phyloP scores from a whole-genome alignment of 2,888 invertebrate genomes.

The Athripsodes cinereus region DNA sequence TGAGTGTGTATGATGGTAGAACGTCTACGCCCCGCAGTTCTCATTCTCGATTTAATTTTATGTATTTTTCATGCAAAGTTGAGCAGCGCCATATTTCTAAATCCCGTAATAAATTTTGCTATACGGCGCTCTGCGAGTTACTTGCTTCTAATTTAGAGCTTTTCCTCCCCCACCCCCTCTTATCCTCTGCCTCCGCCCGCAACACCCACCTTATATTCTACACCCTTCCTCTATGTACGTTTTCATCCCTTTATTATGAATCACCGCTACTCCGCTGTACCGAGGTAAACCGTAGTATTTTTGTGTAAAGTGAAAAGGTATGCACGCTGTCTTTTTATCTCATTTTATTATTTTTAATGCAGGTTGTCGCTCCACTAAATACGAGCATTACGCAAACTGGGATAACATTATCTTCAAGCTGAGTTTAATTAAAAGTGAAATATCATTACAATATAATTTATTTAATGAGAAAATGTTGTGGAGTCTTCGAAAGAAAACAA shows the following conservation, averaged over 20 bases:
- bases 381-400: too few relatives aligned
- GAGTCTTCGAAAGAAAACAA: too few relatives aligned
- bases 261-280: not conserved
- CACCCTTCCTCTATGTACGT: constrained; percentile 1
- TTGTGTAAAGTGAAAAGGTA: constrained; percentile 4
- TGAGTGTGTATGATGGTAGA: not conserved
- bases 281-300: constrained; percentile 5
- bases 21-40: constrained; percentile 17
- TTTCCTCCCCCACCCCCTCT: constrained; percentile 10
- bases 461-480: too few relatives aligned
- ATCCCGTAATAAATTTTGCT: constrained; percentile 27
- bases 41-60: constrained; percentile 27
- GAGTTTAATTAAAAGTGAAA: too few relatives aligned
- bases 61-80: constrained; percentile 29
- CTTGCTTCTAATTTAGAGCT: constrained; percentile 26
- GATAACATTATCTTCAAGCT: too few relatives aligned
- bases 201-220: not conserved
- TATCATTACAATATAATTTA: too few relatives aligned
- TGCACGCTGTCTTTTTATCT: not conserved
- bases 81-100: constrained; percentile 28
- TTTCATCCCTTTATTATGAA: constrained; percentile 3
- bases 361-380: too few relatives aligned
- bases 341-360: too few relatives aligned
- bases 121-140: constrained; percentile 24
- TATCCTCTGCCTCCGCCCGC: not conserved